Evolutionary conservation across 1,140 invertebrate species (phyloP), one percentile per base, ranked within the genome.

Genomic region (Heliconius nattereri): DNA sequence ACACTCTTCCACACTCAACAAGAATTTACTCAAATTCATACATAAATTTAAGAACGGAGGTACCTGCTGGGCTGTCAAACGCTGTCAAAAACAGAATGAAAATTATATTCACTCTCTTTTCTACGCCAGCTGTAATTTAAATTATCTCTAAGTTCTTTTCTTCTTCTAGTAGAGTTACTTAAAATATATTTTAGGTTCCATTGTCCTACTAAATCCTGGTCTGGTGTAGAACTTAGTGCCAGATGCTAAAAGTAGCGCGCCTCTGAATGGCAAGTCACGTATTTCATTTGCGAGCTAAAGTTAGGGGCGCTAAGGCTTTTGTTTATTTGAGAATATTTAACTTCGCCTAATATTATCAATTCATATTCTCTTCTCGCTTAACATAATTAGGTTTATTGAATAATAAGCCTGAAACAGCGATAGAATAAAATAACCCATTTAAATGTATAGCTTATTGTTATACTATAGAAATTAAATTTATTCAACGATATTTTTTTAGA

Each of bases 261-360:
- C 57, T 32, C 49, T 26, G 29, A 29, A 16, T 77, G 54, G 76
- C 80, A 81, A 85, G 84, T 83, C 86, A 87, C 86, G 86, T 85
- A 85, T 84, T 87, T 87, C 78, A 87, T 87, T 87, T 87, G 81
- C 70, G 71, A 40, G 26, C 60, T 66, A 23, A 66, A 29, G 3
- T 66, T 13, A 29, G 11, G 23, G 57, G 11, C 3, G 60, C 60
- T 29, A 66, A 66, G 13, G 23, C 60, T 66, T 60, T 66, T 66
- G 60, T 66, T 66, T 66, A 66, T 23, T 66, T 26, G 9, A 11
- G 60, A 29, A 66, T 9, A 29, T 66, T 66, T 66, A 23, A 66
- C 60, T 66, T 66, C 23, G 11, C 23, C 23, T 66, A 26, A 5
- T 66, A 1, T 66, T 66, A 66, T 66, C 60, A 66, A 66, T 66